Evolutionary conservation across 2,113 vertebrate species (phyloP).

Genomic region (Mormyrus iriodes): DNA sequence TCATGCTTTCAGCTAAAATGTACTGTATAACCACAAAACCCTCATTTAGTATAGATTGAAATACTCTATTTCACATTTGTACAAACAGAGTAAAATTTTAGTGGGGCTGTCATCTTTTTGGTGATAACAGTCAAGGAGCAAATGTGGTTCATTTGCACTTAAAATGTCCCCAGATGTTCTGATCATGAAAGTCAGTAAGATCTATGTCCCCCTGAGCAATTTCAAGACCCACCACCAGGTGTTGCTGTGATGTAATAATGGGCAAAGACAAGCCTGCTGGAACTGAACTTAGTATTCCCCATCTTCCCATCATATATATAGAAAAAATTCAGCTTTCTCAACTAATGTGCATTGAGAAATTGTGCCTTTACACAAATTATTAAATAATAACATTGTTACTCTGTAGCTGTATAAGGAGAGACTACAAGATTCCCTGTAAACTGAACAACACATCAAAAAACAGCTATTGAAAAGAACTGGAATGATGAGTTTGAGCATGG

Average conservation of each 20-base stretch:
- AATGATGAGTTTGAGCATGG: neutral
- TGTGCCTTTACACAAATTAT: neutral
- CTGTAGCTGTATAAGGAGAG: neutral
- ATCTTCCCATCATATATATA: neutral
- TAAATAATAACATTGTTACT: neutral
- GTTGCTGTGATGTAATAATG: slow-evolving; percentile 49
- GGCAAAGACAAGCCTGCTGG: neutral
- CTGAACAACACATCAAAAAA: neutral
- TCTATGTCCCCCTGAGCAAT: slow-evolving; percentile 8
- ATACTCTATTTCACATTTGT: neutral
- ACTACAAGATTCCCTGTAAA: neutral
- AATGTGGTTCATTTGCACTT: slow-evolving; percentile 8
- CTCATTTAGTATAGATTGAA: neutral
- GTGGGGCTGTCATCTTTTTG: neutral
- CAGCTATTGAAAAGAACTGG: neutral
- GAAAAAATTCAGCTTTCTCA: neutral
- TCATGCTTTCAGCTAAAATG: neutral
- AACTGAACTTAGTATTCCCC: neutral
- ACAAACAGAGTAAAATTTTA: neutral
- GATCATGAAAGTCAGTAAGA: neutral
- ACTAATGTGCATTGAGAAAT: neutral
- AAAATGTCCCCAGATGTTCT: slow-evolving; percentile 6
- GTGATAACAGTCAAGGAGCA: neutral
- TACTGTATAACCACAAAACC: neutral
- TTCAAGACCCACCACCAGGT: slow-evolving; percentile 46